A percentile compares a stretch with the other conserved stretches of the same genome.
These are phyloP conservation scores for Entomyzon cyanotis DNA, from an alignment of 2,113 vertebrate species.

Conservation along the genomic window DNA sequence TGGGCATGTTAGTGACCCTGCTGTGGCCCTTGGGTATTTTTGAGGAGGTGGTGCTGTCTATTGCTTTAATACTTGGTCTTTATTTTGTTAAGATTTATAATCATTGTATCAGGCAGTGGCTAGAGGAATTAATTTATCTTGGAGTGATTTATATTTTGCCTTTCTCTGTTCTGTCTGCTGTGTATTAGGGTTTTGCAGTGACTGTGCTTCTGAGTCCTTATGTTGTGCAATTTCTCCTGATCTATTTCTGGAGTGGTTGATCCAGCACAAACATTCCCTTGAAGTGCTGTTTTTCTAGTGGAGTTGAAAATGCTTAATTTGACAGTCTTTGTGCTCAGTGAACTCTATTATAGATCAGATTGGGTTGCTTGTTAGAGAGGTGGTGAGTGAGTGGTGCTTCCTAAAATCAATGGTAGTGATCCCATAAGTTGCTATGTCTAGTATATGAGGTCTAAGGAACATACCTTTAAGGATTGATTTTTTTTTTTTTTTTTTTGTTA, in stretches of 20 bases:
- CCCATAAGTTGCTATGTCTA: accelerated
- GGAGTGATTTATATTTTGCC: neutral
- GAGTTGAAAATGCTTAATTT: neutral
- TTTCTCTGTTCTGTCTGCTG: neutral
- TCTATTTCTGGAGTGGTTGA: neutral
- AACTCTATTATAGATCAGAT: neutral
- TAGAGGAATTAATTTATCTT: neutral
- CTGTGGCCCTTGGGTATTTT: neutral
- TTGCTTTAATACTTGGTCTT: neutral
- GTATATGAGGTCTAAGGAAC: neutral
- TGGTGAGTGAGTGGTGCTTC: neutral
- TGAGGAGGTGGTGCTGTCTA: neutral
- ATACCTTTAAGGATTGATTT: neutral
- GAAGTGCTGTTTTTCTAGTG: neutral
- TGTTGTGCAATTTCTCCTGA: neutral
- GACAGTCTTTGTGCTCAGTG: neutral
- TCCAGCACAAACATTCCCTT: neutral
- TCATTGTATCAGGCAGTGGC: neutral
- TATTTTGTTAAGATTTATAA: neutral
- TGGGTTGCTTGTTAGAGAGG: neutral
- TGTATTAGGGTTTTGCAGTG: neutral
- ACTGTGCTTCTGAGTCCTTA: neutral
- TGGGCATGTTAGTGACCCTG: neutral
- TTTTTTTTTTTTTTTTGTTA: neutral
- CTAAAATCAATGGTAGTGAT: neutral